These are phyloP conservation scores for Eulithis testata DNA, from an alignment of 2,888 invertebrate species.

Conservation along the genomic window DNA sequence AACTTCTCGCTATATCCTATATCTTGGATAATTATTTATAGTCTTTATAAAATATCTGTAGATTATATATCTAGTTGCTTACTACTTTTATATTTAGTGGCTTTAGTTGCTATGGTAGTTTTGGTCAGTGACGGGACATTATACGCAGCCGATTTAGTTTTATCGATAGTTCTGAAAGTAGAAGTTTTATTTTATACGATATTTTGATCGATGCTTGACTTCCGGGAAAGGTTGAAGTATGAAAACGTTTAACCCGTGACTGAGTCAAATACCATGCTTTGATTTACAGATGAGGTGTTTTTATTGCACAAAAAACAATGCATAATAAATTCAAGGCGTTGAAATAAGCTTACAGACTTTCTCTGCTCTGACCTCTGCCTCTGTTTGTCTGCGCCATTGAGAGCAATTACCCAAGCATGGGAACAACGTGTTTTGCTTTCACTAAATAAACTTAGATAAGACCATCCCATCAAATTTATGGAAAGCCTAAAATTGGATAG, in stretches of 20 bases:
- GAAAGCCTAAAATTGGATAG: no score
- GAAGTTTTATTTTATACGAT: no score
- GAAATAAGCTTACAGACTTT: conserved; percentile 20
- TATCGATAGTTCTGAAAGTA: not conserved
- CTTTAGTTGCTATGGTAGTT: not conserved
- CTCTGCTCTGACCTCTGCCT: conserved; percentile 31
- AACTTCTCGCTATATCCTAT: no score
- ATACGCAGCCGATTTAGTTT: not conserved
- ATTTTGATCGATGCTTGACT: not conserved
- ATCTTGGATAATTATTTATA: no score
- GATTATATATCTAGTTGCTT: no score
- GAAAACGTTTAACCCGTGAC: no score
- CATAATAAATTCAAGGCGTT: conserved; percentile 16
- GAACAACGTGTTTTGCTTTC: conserved; percentile 19
- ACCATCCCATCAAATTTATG: no score
- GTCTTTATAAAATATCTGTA: no score
- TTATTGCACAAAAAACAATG: not conserved
- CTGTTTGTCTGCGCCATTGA: conserved; percentile 4
- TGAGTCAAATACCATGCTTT: no score
- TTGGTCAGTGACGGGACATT: not conserved
- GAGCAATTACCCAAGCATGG: conserved; percentile 24
- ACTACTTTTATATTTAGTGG: no score
- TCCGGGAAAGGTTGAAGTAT: no score
- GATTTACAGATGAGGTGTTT: no score
- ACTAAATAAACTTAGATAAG: conserved; percentile 11